Evolutionary conservation across 2,888 invertebrate species (phyloP), one percentile per base, ranked within the genome.

Genomic region (Drosophila ezoana): DNA sequence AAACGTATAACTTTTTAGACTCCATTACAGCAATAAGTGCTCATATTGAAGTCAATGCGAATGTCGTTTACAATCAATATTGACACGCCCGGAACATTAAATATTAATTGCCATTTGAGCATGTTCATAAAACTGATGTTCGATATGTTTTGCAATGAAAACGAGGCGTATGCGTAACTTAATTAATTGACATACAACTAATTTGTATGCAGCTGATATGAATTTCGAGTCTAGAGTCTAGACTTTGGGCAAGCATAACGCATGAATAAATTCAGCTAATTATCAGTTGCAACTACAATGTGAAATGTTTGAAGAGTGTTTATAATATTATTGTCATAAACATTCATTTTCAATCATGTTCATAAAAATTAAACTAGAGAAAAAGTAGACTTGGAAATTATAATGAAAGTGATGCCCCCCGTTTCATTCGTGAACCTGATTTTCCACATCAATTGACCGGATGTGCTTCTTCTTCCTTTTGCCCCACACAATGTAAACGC

Each of bases 181-280:
- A 54, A 72, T 75, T 72, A 67, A 67, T 76, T 49, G 53, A 35
- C 20, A 45, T 40, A 33, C 28, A 51, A 44, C 16, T 43, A 33
- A 66, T 54, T 61, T 49, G 66, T 57, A n/a, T 32, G 14, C 16
- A 5, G 40, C 40, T 5, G 8, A 28, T 23, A 28, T 28, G 8
- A 28, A 0, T 18, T n/a, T n/a, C 3, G 28, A 28, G 44, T 57
- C n/a, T 9, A 9, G 14, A 33, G 65, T 65, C 65, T 65, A 51
- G 56, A 64, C 54, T 10, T 45, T 47, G 37, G 14, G n/a, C 33
- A 52, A 40, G 28, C 9, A 47, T 16, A 11, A 43, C 35, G 62
- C 54, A 43, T 53, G 47, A 35, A 33, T 33, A 10, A 14, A 32
- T 32, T 1, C 32, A 28, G 16, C 23, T 47, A 33, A 33, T 58